Evolutionary conservation across 2,888 invertebrate species (phyloP), one percentile per base, ranked within the genome.

Genomic region (Cantharis flavilabris): DNA sequence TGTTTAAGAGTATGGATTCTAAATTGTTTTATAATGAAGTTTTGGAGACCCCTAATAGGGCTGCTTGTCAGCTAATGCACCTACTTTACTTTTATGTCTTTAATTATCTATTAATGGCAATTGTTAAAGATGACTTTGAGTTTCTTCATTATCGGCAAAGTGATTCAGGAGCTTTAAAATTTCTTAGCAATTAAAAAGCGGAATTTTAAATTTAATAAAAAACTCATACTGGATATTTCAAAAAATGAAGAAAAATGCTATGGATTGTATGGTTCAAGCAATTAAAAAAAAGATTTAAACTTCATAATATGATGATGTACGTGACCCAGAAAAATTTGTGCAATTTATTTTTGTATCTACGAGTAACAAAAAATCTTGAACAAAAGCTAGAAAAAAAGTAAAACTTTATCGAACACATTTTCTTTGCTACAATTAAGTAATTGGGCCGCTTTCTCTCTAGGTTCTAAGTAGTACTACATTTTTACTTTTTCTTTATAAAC

Each of bases 21-120:
- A 82, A 84, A 84, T 83, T 84, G 82, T 82, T 83, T 84, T 83
- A 82, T 83, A 84, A 84, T 83, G 82, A 83, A 83, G 82, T 82
- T 80, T 79, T 78, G 76, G 73, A 74, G 76, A 73, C 75, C 74
- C 79, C 80, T 82, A 79, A 81, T 80, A 77, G 76, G 73, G 76
- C 20, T 67, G 75, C 73, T 74, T 71, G 70, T 72, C 73, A 73
- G 74, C 62, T 76, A 76, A 80, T 72, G 80, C 71, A 73, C 75
- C 75, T 75, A 73, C 78, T 80, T 80, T 71, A 80, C 76, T 78
- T 78, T 78, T 78, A 78, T 76, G 73, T 76, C 76, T 76, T 74
- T 78, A 78, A 78, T 78, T 78, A 76, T 71, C 76, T 76, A 70
- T 73, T 73, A 76, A 76, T 65, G 75, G 78, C 73, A 78, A 78